Evolutionary conservation across 2,113 vertebrate genomes (phyloP).

Genomic region (Theropithecus gelada): DNA sequence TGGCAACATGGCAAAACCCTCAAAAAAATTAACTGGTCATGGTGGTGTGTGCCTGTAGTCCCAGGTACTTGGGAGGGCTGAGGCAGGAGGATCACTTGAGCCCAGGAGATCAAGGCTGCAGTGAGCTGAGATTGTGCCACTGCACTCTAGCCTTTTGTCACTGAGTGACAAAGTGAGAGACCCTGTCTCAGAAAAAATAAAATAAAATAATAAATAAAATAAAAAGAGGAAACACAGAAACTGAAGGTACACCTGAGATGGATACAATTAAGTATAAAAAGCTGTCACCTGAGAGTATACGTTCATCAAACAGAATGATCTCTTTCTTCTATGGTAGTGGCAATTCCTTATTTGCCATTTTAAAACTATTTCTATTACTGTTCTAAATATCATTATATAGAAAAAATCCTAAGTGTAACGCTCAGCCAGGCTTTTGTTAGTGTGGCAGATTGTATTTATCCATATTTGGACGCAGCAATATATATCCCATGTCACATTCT

Average conservation of each 20-base stretch:
- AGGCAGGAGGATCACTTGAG: no score
- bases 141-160: no score
- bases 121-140: no score
- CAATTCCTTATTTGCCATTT: background rate
- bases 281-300: background rate
- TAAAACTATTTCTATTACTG: background rate
- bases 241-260: background rate
- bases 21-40: no score
- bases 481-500: background rate
- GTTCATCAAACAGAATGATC: background rate
- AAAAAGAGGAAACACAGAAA: background rate
- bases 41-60: no score
- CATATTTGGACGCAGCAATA: background rate
- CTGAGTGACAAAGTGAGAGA: no score
- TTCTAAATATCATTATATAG: background rate
- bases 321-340: background rate
- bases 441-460: background rate
- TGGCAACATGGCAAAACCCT: no score
- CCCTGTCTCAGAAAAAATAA: no score
- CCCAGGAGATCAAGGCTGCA: no score
- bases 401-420: background rate
- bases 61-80: no score
- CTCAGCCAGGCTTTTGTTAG: background rate
- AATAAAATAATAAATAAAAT: background rate
- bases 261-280: background rate